A percentile compares a stretch with the other conserved stretches of the same genome.
Evolutionary conservation across 2,888 invertebrate genomes (phyloP).

Genomic region (Polymixis lichenea): DNA sequence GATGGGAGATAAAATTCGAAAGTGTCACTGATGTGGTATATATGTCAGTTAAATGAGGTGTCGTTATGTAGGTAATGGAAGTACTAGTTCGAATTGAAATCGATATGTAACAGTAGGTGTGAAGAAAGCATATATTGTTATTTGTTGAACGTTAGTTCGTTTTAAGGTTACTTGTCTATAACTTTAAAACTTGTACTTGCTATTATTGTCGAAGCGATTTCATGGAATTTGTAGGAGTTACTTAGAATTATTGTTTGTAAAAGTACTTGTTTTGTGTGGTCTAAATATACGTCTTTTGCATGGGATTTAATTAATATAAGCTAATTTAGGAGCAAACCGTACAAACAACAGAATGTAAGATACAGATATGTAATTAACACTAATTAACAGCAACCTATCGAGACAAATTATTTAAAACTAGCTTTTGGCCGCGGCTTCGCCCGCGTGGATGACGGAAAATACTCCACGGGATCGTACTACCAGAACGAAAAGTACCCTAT

Average conservation of each 20-base stretch:
- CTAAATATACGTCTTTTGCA: not conserved
- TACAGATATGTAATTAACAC: not conserved
- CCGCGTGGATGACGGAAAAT: too few relatives aligned
- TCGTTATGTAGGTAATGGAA: slow-evolving; percentile 73
- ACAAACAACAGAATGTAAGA: not conserved
- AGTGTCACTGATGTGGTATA: slow-evolving; percentile 76
- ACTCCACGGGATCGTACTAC: too few relatives aligned
- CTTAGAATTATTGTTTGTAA: slow-evolving; percentile 4
- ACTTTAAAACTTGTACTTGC: slow-evolving; percentile 20
- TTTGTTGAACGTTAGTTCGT: slow-evolving; percentile 36
- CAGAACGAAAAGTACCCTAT: too few relatives aligned
- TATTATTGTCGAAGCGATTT: slow-evolving; percentile 20
- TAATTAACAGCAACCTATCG: not conserved
- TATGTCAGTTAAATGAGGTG: slow-evolving; percentile 78
- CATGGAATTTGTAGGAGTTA: slow-evolving; percentile 25
- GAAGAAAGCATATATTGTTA: slow-evolving; percentile 65
- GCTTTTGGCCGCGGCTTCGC: too few relatives aligned
- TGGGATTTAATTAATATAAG: not conserved
- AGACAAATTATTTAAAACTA: too few relatives aligned
- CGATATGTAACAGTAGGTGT: slow-evolving; percentile 76
- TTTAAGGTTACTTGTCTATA: slow-evolving; percentile 26
- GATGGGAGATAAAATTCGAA: slow-evolving; percentile 70
- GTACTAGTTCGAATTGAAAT: slow-evolving; percentile 74
- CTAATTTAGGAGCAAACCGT: not conserved
- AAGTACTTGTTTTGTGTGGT: not conserved